phyloP scores from a whole-genome alignment of 2,797 vertebrate genomes.

The Acrossocheilus fasciatus region DNA sequence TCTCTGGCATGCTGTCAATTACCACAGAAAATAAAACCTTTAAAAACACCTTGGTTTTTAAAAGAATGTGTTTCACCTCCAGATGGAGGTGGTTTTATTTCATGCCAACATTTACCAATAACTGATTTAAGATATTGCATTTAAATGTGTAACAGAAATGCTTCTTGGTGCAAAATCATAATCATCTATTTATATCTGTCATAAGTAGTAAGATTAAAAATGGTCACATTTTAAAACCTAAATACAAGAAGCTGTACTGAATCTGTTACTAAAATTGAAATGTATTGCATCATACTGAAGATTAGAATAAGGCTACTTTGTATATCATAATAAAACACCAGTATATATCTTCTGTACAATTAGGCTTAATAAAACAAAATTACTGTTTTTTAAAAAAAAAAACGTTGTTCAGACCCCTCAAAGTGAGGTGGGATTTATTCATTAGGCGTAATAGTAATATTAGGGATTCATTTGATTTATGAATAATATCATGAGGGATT shows the following conservation, averaged over 20 bases:
- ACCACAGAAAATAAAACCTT: neutral
- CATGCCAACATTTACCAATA: neutral
- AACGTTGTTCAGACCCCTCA: neutral
- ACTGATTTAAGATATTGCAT: neutral
- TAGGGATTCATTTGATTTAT: neutral
- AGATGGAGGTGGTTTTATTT: slow-evolving; percentile 4
- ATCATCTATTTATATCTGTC: no score
- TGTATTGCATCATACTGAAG: no score
- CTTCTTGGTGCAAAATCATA: neutral
- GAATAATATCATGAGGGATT: neutral
- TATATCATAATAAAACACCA: no score
- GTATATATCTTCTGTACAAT: no score
- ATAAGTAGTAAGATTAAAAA: no score
- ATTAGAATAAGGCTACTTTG: no score
- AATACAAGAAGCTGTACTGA: no score
- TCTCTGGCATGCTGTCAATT: neutral
- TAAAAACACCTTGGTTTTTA: neutral
- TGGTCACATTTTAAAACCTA: no score
- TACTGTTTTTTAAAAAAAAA: no score
- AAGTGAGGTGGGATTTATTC: neutral
- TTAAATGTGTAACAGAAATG: neutral
- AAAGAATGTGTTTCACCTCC: neutral
- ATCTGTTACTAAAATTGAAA: no score
- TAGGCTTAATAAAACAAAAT: no score
- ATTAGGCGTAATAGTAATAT: neutral